A percentile compares a stretch with the other conserved stretches of the same genome.
Conservation (phyloP, 2,888 invertebrate genomes). For the Patella ulyssiponensis region DNA sequence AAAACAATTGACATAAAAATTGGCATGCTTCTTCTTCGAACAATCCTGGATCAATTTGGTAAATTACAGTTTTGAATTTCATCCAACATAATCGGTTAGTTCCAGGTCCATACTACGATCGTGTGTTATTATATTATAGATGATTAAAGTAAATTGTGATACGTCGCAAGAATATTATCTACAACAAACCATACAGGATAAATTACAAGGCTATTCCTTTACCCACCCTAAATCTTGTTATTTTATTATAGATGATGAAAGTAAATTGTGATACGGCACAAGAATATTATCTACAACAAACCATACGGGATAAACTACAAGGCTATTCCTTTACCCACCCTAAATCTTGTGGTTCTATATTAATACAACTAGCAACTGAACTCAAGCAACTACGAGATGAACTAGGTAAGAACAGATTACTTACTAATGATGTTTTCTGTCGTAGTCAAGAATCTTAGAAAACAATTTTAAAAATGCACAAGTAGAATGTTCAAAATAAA, state of each 20-base stretch:
- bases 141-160: slow-evolving; percentile 72
- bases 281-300: slow-evolving; percentile 73
- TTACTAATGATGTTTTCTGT: no score
- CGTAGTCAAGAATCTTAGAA: no score
- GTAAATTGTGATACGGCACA: slow-evolving; percentile 73
- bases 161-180: slow-evolving; percentile 73
- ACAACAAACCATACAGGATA: slow-evolving; percentile 82
- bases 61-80: no score
- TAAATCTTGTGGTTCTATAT: slow-evolving; percentile 86
- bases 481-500: no score
- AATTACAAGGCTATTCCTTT: slow-evolving; percentile 84
- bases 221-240: slow-evolving; percentile 81
- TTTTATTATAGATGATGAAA: slow-evolving; percentile 67
- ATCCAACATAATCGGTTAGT: no score
- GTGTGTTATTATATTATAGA: slow-evolving; percentile 48
- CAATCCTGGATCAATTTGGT: no score
- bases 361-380: slow-evolving; percentile 89
- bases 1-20: no score
- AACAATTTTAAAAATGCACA: no score
- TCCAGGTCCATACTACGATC: no score
- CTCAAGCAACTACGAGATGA: slow-evolving; percentile 89
- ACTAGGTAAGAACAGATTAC: slow-evolving; percentile 70
- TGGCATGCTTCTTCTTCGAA: no score
- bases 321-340: slow-evolving; percentile 83
- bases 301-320: slow-evolving; percentile 88